Evolutionary conservation across 2,113 vertebrate species (phyloP), one percentile per base, ranked within the genome.

Genomic region (Eulacestoma nigropectus): DNA sequence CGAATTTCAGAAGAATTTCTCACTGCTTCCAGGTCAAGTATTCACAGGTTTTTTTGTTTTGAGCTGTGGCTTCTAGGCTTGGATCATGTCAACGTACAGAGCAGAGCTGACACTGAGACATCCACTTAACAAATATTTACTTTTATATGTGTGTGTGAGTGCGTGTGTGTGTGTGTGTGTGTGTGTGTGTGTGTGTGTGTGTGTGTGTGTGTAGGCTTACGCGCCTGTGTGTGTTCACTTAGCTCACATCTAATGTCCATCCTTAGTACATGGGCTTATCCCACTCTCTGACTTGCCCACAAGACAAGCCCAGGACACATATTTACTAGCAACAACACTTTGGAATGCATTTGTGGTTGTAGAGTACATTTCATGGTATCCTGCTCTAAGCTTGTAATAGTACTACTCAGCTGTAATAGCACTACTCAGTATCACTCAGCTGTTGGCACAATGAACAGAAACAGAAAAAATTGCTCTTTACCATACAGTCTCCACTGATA

Each of bases 1-100:
- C 78, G 79, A 73, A 57, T 41, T 60, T 59, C 56, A 60, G n/a
- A 84, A 82, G 44, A 57, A 92, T 92, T 93, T 94, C 80, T 95
- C 74, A 63, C 87, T 87, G 74, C 90, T 97, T 96, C 92, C 73
- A 82, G 88, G 56, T 92, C 87, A 73, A 84, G 89, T 83, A 59
- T 93, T 92, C 90, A 91, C 90, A 97, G 94, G 82, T 93, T 95
- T 87, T 89, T 96, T 94, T 93, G 88, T 97, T 97, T 96, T 86
- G 90, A 82, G 90, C 74, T 77, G 78, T 23, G 47, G 81, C 92
- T 94, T 95, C 84, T 70, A 91, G 88, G 79, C 37, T 75, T 82
- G 87, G 88, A 96, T 96, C 93, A 92, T 67, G 49, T 87, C 69
- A 91, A 89, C 76, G 70, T 30, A 76, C 75, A 30, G 41, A 91